Percentiles rank a stretch among this genome's conserved stretches.
phyloP scores from a whole-genome alignment of 2,888 invertebrate genomes.

The Sphaerophoria rueppellii region DNA sequence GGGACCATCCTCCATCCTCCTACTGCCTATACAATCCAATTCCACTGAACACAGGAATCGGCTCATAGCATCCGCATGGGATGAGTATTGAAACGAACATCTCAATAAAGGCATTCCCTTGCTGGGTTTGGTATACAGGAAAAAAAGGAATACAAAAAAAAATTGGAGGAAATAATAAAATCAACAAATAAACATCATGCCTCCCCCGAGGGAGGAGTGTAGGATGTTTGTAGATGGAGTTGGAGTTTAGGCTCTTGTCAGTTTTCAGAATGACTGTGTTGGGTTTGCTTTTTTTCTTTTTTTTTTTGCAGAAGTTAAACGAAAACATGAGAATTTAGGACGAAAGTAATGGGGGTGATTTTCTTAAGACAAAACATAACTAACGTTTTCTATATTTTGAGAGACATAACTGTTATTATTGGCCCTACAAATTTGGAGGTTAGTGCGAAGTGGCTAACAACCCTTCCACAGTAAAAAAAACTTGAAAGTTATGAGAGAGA shows the following conservation, averaged over 20 bases:
- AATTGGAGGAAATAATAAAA: constrained; percentile 34
- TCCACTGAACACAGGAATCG: neutral
- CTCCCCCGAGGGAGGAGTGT: constrained; percentile 1
- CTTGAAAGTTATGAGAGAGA: too few species aligned
- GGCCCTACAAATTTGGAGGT: too few species aligned
- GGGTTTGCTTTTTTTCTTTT: too few species aligned
- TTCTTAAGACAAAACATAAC: too few species aligned
- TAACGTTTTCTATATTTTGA: too few species aligned
- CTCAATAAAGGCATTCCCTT: constrained; percentile 7
- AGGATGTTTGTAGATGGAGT: neutral
- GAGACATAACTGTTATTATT: too few species aligned
- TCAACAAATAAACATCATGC: constrained; percentile 60
- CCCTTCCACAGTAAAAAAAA: too few species aligned
- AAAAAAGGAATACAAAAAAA: constrained; percentile 40
- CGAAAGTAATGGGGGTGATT: neutral
- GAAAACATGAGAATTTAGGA: neutral
- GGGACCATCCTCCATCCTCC: constrained; percentile 41
- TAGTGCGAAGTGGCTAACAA: too few species aligned
- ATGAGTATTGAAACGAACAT: neutral
- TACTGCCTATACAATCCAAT: neutral
- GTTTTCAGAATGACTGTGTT: constrained; percentile 7
- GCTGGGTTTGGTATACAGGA: constrained; percentile 21
- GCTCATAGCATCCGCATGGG: neutral
- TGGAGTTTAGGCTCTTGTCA: constrained; percentile 6
- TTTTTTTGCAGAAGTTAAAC: too few species aligned